phyloP scores from a whole-genome alignment of 2,113 vertebrate genomes.

The Puffinus mauretanicus region DNA sequence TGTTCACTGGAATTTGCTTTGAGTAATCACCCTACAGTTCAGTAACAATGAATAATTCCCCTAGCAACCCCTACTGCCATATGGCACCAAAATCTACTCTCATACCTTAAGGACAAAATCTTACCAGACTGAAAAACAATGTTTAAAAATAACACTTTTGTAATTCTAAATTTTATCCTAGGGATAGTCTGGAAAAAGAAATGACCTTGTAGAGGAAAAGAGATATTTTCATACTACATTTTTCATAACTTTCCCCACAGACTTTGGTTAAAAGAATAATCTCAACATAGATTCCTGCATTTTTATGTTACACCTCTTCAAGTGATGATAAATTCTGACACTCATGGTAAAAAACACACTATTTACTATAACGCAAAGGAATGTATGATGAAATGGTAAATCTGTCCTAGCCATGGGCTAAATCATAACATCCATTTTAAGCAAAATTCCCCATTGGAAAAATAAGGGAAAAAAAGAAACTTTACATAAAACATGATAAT shows the following conservation, averaged over 20 bases:
- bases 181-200: not conserved
- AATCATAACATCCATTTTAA: not conserved
- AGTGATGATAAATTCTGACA: not conserved
- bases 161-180: slow-evolving; percentile 22
- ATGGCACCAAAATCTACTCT: slow-evolving; percentile 35
- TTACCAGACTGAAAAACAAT: not conserved
- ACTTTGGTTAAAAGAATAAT: not conserved
- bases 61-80: slow-evolving; percentile 31
- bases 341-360: not conserved
- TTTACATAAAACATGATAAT: not conserved
- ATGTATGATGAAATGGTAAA: not conserved
- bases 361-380: not conserved
- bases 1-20: slow-evolving; percentile 25
- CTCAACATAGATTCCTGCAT: not conserved
- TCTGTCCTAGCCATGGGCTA: not conserved
- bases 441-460: not conserved
- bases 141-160: not conserved
- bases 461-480: not conserved
- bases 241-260: not conserved
- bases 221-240: not conserved
- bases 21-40: slow-evolving; percentile 27
- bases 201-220: not conserved
- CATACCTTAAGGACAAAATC: not conserved
- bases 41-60: slow-evolving; percentile 43
- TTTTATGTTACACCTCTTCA: not conserved